Base-by-base conservation (phyloP, 2,113 vertebrate species). In the Upupa epops region DNA sequence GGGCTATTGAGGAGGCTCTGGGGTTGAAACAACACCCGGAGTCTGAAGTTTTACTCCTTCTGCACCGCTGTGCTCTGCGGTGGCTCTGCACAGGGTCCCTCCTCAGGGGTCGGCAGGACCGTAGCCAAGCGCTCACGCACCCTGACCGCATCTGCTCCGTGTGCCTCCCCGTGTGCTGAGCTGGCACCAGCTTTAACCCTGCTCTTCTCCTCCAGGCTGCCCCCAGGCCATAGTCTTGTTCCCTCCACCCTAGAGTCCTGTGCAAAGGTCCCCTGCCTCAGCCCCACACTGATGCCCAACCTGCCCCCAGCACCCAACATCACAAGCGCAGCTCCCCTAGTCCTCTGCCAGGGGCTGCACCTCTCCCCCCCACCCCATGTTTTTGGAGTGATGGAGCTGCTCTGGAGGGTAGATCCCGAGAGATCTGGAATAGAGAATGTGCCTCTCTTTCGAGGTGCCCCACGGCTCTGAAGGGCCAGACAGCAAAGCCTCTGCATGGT, bases 1-100 rank as follows among this genome's bases (percentile, higher is more conserved):
- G 66, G 4, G 24, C 46, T 90, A 82, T 88, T 93, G 86, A 93
- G 63, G 66, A 83, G 45, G 40, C 74, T 87, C 74, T 3, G 13
- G 51, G 91, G 93, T 92, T 89, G 94, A 93, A 94, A 90, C 59
- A 88, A 93, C 93, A 87, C 81, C 31, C 49, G 0, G 58, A 11
- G 36, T 64, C 89, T 76, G 80, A 92, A 82, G 84, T 64, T 92
- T 75, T 92, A 78, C 81, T 40, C 86, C 56, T 55, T 76, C 81
- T 71, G 34, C 36, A n/a, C 0, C 0, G 52, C 64, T 13, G 11
- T 36, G 64, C 75, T 90, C 56, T 4, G 2, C n/a, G 6, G 65
- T 21, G 61, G 77, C 70, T 72, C 70, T 6, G 70, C 37, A 21
- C 49, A 3, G 45, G n/a, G 7, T 45, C 40, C 61, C 78, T 71